phyloP scores from a whole-genome alignment of 1,140 invertebrate species.

The Hyles vespertilio region DNA sequence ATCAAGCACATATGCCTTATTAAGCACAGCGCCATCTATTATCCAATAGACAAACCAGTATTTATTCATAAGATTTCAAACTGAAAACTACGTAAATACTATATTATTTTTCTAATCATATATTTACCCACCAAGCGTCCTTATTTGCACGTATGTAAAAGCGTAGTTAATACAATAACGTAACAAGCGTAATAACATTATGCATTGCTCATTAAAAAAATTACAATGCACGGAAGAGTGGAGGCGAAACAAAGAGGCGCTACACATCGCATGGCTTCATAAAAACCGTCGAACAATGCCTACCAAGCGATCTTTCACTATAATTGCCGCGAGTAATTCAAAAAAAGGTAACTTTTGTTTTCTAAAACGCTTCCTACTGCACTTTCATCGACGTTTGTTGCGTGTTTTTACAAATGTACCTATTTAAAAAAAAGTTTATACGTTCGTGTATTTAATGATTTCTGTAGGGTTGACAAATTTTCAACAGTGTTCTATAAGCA shows the following conservation, averaged over 20 bases:
- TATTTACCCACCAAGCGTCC: neutral
- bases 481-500: too few species aligned
- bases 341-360: conserved; percentile 41
- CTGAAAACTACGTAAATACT: too few species aligned
- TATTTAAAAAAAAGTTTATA: too few species aligned
- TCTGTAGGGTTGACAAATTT: too few species aligned
- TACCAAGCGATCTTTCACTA: conserved; percentile 30
- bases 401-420: neutral
- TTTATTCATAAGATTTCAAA: neutral
- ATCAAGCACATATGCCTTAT: conserved; percentile 6
- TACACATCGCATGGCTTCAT: neutral
- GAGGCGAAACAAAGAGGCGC: conserved; percentile 16
- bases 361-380: conserved; percentile 40
- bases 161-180: conserved; percentile 3
- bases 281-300: conserved; percentile 34
- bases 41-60: conserved; percentile 16
- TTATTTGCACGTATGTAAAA: neutral
- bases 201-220: conserved; percentile 8
- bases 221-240: conserved; percentile 41
- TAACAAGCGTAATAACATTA: conserved; percentile 25
- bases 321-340: conserved; percentile 30
- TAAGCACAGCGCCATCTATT: conserved; percentile 27
- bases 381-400: conserved; percentile 28
- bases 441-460: too few species aligned
- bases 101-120: too few species aligned